These are phyloP conservation scores for Bothrops jararaca DNA, from an alignment of 2,113 vertebrate genomes.

Conservation along the genomic window DNA sequence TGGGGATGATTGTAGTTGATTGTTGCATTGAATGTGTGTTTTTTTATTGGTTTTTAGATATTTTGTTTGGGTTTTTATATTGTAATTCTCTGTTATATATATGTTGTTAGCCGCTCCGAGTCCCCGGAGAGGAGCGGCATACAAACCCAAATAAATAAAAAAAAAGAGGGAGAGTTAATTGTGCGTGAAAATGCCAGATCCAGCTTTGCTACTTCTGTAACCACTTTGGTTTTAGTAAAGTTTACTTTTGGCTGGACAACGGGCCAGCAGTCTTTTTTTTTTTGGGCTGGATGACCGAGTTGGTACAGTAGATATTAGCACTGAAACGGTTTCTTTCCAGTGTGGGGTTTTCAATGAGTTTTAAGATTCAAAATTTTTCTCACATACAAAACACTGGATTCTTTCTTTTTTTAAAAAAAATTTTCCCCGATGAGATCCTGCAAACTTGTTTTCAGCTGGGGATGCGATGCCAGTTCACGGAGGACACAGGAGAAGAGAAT, in stretches of 20 bases:
- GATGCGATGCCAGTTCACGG: background rate
- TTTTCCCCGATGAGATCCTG: background rate
- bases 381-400: background rate
- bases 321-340: background rate
- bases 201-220: too few species aligned
- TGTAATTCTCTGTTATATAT: too few species aligned
- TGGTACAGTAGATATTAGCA: too few species aligned
- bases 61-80: too few species aligned
- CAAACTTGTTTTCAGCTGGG: background rate
- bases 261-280: background rate
- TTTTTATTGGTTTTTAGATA: too few species aligned
- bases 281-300: background rate
- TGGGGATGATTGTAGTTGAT: too few species aligned
- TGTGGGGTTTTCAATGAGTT: background rate
- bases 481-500: background rate
- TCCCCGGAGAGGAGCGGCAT: too few species aligned
- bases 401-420: background rate
- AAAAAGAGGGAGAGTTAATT: too few species aligned
- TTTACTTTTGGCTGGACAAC: background rate
- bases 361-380: background rate
- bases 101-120: too few species aligned
- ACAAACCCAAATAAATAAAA: too few species aligned
- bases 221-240: background rate
- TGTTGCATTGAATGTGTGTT: too few species aligned
- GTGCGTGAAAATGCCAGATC: background rate